Evolutionary conservation across 2,113 vertebrate genomes (phyloP), one percentile per base, ranked within the genome.

Genomic region (Malurus elegans): DNA sequence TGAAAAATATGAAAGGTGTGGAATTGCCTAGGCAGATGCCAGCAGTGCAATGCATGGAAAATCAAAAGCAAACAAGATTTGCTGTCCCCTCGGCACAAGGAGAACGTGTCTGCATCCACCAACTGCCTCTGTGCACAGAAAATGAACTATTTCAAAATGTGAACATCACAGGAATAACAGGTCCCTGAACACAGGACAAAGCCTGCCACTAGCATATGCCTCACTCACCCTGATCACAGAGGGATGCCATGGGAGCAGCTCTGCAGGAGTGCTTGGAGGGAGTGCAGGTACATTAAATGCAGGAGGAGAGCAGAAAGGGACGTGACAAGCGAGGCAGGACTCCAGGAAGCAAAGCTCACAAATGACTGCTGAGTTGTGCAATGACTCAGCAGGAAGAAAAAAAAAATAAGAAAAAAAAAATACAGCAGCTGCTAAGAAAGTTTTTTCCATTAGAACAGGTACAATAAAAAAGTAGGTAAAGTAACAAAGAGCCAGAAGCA

Each of bases 381-480:
- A 32, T 96, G 95, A 97, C 90, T 96, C 93, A 95, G 81, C 81
- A 91, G 13, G 5, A n/a, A n/a, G 28, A 8, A 9, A 40, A 16
- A 36, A 36, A 17, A 42, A 6, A 3, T 40, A 56, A 45, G 32
- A 44, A 8, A 3, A 14, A 10, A 45, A 75, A 56, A 53, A 23
- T 3, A 18, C 1, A 75, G 62, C 83, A 75, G 83, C n/a, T 56
- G 70, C 65, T 19, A 48, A 51, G n/a, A 9, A 79, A 82, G 29
- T 12, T 18, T 58, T n/a, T 54, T 44, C 90, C 8, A 1, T 28
- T 14, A 70, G 42, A 47, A 66, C 14, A 83, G 50, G 42, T 34
- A 44, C 38, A 15, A 57, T 28, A 8, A 69, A 51, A 81, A 71
- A 42, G 5, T 9, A 53, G 38, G 3, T 8, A 10, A 56, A 93